Base-by-base conservation (phyloP, 64 coral and sea anemone species). In the Trachythela sp. region DNA sequence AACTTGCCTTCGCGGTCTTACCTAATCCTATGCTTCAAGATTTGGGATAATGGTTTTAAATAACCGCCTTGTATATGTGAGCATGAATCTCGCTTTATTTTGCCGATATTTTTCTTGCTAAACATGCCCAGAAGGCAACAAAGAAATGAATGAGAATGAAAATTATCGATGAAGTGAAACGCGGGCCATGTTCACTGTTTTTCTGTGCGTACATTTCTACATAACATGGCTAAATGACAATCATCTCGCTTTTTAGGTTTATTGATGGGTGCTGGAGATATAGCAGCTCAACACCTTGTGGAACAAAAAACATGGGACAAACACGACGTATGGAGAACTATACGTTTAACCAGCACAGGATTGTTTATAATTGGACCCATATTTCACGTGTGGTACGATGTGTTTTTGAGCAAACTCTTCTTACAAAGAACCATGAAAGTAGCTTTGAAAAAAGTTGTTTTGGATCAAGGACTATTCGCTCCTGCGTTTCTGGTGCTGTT, bases 301-400 rank as follows among this genome's bases (percentile, higher is more conserved):
- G 75, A 80, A 22, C 9, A 9, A 13, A 9, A 39, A 80, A 80
- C 33, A 18, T 13, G 75, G 75, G 43, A 34, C 60, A 39, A 80
- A 14, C 33, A 80, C 31, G 75, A 80, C 34, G 31, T 80, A 11
- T 80, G 75, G 75, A 80, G 75, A 29, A 80, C 75, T 13, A 22
- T 80, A 37, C 75, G 75, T 13, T 37, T 80, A 15, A 80, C 75
- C 6, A 37, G 75, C 75, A 4, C 37, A 34, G 75, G 75, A 80
- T 22, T 80, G 33, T 80, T 80, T 9, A 39, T 80, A 80, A 86
- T 91, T 50, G 75, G 75, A 80, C 75, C 75, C 1, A 38, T 37
- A 8, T 80, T 80, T 22, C 75, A 80, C 37, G 75, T 80, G 8
- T 80, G 75, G 75, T 80, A 80, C 37, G 75, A 80, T 37, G 38